Evolutionary conservation across 2,113 vertebrate genomes (phyloP).

Genomic region (Patagioenas fasciata): DNA sequence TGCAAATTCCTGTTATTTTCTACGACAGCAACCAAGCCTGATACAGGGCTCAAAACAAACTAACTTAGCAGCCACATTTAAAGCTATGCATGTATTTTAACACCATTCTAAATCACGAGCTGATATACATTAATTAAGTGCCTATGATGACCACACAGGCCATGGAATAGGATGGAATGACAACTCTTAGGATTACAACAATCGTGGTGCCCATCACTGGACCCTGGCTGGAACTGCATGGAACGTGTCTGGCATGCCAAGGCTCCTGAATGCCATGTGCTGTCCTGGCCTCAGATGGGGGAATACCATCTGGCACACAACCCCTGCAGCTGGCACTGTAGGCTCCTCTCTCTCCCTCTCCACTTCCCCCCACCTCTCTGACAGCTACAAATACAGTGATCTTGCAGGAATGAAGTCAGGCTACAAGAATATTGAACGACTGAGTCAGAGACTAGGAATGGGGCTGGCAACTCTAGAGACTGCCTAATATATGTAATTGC

Average conservation of each 20-base stretch:
- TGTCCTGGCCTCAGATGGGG: slow-evolving; percentile 11
- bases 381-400: not conserved
- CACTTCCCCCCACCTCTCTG: not conserved
- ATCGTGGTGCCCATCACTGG: not conserved
- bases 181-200: not conserved
- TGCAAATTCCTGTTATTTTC: not conserved
- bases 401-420: slow-evolving; percentile 48
- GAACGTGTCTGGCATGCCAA: not conserved
- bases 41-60: not conserved
- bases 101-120: not conserved
- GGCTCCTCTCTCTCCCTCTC: not conserved
- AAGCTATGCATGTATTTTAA: not conserved
- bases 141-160: not conserved
- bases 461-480: not conserved
- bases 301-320: slow-evolving; percentile 27
- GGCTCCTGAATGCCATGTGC: not conserved
- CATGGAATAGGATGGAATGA: not conserved
- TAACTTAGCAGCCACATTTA: not conserved
- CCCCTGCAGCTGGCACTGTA: not conserved
- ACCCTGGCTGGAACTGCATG: not conserved
- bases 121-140: not conserved
- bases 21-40: not conserved
- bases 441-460: slow-evolving; percentile 44
- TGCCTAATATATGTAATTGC: not conserved
- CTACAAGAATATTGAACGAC: not conserved